Conservation (phyloP, 2,797 vertebrate genomes). For the Lepus townsendii region DNA sequence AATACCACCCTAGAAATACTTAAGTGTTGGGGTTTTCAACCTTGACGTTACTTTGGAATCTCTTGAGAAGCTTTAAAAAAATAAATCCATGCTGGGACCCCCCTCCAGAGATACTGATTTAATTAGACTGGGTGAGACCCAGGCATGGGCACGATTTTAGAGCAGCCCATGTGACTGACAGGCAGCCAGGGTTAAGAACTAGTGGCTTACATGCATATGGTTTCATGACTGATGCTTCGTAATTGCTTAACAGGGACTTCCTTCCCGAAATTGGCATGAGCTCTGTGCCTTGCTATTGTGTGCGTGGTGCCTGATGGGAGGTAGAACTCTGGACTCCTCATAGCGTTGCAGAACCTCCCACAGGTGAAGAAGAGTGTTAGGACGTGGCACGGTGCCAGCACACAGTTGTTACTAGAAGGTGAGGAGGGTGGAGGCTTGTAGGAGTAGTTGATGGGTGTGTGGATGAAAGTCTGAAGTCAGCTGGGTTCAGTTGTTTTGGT, state of each 20-base stretch:
- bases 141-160: slow-evolving; percentile 37
- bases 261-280: neutral
- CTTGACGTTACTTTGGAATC: slow-evolving; percentile 30
- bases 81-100: neutral
- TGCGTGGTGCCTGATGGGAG: neutral
- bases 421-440: neutral
- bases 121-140: slow-evolving; percentile 39
- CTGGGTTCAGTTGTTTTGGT: slow-evolving; percentile 30
- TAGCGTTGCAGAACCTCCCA: neutral
- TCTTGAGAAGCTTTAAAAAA: slow-evolving; percentile 59
- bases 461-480: neutral
- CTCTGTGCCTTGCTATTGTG: neutral
- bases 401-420: neutral
- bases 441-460: neutral
- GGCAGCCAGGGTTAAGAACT: slow-evolving; percentile 32
- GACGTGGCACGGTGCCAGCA: neutral
- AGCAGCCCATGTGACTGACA: slow-evolving; percentile 7
- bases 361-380: neutral
- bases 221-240: slow-evolving; percentile 50
- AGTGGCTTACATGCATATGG: neutral
- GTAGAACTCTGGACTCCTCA: neutral
- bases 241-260: slow-evolving; percentile 27
- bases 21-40: slow-evolving; percentile 43
- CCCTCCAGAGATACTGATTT: neutral
- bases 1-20: slow-evolving; percentile 39